phyloP scores from a whole-genome alignment of 2,113 vertebrate genomes.

The Cyanoderma ruficeps region DNA sequence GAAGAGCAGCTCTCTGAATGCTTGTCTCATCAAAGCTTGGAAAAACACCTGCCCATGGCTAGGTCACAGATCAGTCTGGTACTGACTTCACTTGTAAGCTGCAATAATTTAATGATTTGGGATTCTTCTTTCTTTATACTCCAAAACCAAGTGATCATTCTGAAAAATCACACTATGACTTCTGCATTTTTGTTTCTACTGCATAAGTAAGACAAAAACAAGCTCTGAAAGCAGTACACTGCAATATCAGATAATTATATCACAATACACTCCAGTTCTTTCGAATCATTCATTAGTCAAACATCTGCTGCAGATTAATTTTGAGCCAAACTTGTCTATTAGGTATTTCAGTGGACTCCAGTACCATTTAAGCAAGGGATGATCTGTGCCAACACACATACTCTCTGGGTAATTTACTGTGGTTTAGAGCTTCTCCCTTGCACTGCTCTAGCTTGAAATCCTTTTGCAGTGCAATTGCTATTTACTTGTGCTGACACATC shows the following conservation, averaged over 20 bases:
- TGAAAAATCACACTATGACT: neutral
- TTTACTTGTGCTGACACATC: constrained; percentile 38
- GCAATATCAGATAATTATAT: neutral
- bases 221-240: neutral
- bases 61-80: neutral
- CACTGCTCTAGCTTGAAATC: neutral
- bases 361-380: neutral
- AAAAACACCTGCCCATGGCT: neutral
- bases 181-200: neutral
- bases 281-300: constrained; percentile 16
- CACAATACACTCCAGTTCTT: neutral
- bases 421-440: neutral
- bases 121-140: neutral
- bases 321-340: neutral
- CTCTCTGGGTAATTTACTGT: neutral
- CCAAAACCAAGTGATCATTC: neutral
- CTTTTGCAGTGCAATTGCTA: neutral
- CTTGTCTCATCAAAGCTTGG: neutral
- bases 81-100: neutral
- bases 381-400: neutral
- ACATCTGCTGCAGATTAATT: constrained; percentile 46
- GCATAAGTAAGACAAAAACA: neutral
- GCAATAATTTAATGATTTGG: neutral
- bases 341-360: neutral
- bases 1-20: neutral